These are phyloP conservation scores for Mormyrus iriodes DNA, from an alignment of 2,113 vertebrate species.

Conservation along the genomic window DNA sequence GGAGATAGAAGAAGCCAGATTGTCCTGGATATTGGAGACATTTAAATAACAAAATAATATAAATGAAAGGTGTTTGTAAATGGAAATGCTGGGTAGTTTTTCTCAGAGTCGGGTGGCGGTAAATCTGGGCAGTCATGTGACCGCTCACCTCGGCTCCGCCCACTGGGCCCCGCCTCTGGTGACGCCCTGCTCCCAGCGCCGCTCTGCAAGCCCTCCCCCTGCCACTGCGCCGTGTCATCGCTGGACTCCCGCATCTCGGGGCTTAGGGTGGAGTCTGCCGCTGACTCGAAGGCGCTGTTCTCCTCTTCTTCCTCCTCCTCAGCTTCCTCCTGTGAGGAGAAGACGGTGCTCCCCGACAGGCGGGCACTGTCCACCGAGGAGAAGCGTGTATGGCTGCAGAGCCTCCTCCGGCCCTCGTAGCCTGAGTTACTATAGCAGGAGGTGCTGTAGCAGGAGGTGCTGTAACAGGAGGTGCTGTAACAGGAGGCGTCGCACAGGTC, in stretches of 20 bases:
- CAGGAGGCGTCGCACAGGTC: conserved; percentile 87
- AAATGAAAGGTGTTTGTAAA: not conserved
- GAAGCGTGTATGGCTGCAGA: conserved; percentile 69
- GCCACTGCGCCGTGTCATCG: conserved; percentile 63
- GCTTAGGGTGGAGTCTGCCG: conserved; percentile 69
- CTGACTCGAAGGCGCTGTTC: conserved; percentile 79
- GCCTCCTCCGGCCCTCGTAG: conserved; percentile 58
- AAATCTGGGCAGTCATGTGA: not conserved
- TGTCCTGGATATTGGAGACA: not conserved
- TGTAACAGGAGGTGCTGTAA: conserved; percentile 62
- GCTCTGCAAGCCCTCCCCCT: conserved; percentile 59
- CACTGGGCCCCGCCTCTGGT: conserved; percentile 68
- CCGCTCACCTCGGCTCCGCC: conserved; percentile 57
- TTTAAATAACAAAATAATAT: not conserved
- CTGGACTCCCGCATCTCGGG: conserved; percentile 63
- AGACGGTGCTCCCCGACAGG: conserved; percentile 74
- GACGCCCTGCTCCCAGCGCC: conserved; percentile 57
- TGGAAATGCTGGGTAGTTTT: not conserved
- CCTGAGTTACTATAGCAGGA: conserved; percentile 75
- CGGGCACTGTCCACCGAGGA: conserved; percentile 77
- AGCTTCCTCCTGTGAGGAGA: conserved; percentile 76
- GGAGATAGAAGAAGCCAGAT: not conserved
- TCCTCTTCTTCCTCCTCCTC: conserved; percentile 58
- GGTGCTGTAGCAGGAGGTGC: conserved; percentile 69
- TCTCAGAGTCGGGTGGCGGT: not conserved